phyloP scores from a whole-genome alignment of 1,140 invertebrate genomes.

The Heterodera schachtii region DNA sequence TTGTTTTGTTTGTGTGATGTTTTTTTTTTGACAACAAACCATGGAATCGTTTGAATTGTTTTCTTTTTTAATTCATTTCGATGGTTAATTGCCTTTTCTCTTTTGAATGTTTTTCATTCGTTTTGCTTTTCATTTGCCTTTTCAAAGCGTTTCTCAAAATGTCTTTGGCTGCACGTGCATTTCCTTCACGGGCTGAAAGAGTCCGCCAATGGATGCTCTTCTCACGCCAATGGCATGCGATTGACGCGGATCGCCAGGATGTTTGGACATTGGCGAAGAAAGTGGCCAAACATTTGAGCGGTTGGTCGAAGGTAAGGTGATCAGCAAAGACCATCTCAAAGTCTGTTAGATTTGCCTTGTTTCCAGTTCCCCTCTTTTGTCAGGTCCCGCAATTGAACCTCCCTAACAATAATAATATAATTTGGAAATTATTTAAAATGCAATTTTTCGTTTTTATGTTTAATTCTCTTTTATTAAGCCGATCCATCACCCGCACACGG shows the following conservation, averaged over 20 bases:
- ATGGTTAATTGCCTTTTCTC: no score
- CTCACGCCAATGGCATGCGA: slow-evolving; percentile 61
- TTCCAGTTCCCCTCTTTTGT: no score
- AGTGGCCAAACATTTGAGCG: slow-evolving; percentile 55
- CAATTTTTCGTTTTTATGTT: neutral
- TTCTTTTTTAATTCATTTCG: neutral
- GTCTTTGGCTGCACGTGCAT: neutral
- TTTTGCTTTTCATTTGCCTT: no score
- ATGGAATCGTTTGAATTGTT: neutral
- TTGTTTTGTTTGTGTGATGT: no score
- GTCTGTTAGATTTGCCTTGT: no score
- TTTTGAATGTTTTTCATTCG: no score
- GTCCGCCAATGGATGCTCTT: slow-evolving; percentile 56
- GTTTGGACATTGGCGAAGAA: slow-evolving; percentile 57
- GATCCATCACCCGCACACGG: slow-evolving; percentile 64
- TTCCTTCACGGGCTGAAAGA: slow-evolving; percentile 45
- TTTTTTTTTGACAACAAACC: no score
- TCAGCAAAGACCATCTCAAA: no score
- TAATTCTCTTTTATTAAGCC: slow-evolving; percentile 23
- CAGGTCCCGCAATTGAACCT: no score
- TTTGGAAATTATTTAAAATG: no score
- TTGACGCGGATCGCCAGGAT: slow-evolving; percentile 59
- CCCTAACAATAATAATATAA: no score
- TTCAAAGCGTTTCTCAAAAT: no score
- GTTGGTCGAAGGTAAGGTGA: slow-evolving; percentile 43